phyloP scores from a whole-genome alignment of 2,888 invertebrate genomes.

The Drosophila dives region DNA sequence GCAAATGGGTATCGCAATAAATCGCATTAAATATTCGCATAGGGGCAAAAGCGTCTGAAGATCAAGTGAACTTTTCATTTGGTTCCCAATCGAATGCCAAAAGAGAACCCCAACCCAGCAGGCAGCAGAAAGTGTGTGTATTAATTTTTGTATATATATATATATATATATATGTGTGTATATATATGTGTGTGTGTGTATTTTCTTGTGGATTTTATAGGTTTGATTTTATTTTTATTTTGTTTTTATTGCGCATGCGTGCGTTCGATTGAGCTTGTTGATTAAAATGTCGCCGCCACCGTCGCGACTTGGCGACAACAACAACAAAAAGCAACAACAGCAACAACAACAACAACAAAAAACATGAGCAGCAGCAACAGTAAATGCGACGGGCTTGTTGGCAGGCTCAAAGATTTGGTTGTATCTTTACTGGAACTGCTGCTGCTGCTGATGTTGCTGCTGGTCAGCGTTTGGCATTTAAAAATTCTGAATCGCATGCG shows the following conservation, averaged over 20 bases:
- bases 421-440: conserved; percentile 38
- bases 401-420: conserved; percentile 32
- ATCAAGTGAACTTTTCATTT: conserved; percentile 63
- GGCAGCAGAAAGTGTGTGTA: conserved; percentile 24
- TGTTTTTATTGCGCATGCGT: conserved; percentile 83
- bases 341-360: conserved; percentile 43
- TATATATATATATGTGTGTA: not conserved
- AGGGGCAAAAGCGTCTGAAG: conserved; percentile 66
- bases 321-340: conserved; percentile 38
- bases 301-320: conserved; percentile 68
- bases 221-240: conserved; percentile 63
- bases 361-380: conserved; percentile 17
- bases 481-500: conserved; percentile 79
- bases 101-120: conserved; percentile 41
- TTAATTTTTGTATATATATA: not conserved
- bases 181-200: conserved; percentile 43
- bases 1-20: conserved; percentile 65
- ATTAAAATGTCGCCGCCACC: conserved; percentile 77
- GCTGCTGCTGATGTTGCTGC: conserved; percentile 61
- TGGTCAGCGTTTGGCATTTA: conserved; percentile 74
- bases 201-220: conserved; percentile 60
- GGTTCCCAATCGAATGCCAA: conserved; percentile 32
- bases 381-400: conserved; percentile 34
- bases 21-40: conserved; percentile 72
- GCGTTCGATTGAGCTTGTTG: conserved; percentile 82